These are phyloP conservation scores for Pterois miles DNA, from an alignment of 2,797 vertebrate species.

Conservation along the genomic window DNA sequence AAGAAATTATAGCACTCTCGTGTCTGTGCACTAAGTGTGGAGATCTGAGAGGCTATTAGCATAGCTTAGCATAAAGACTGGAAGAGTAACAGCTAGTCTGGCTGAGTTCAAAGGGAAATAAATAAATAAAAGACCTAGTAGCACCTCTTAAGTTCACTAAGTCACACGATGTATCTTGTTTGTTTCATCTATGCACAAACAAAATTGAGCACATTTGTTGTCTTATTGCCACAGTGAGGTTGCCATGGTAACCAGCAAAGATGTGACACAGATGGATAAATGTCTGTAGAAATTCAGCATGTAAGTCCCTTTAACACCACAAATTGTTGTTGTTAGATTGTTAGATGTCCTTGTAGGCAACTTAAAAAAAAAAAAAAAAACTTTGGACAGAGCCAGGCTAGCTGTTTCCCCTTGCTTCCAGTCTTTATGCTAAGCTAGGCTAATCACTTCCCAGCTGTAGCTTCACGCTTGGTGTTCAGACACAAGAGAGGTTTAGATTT, in stretches of 20 bases:
- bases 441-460: neutral
- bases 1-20: neutral
- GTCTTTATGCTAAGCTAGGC: neutral
- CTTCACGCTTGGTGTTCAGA: neutral
- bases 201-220: neutral
- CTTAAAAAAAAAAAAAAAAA: accelerated
- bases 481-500: no score
- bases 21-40: neutral
- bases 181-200: neutral
- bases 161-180: neutral
- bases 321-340: neutral
- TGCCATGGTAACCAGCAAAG: neutral
- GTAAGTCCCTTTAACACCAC: no score
- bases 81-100: neutral
- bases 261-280: neutral
- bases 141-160: neutral
- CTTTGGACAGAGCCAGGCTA: neutral
- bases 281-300: neutral
- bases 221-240: neutral
- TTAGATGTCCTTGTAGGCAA: neutral
- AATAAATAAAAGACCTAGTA: neutral
- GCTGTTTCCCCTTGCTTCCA: neutral
- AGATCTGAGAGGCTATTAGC: neutral
- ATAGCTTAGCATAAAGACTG: neutral
- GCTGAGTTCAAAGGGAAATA: neutral